Conservation (phyloP, 2,797 vertebrate genomes). For the Sebastes paucispinis region DNA sequence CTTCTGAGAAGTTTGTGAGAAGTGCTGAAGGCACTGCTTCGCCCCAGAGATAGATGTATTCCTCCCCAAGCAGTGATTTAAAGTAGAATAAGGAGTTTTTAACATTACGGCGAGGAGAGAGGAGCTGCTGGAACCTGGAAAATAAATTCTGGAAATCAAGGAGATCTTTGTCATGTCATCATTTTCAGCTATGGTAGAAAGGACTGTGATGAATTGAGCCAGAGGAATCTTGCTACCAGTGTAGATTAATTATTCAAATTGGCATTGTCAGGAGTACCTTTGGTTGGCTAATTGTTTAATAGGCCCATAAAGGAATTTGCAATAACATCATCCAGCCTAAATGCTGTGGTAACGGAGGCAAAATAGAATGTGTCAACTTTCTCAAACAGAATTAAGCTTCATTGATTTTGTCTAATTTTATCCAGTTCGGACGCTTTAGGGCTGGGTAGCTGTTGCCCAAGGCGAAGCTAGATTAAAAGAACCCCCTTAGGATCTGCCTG, state of each 20-base stretch:
- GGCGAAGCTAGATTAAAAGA: slow-evolving; percentile 69
- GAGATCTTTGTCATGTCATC: background rate
- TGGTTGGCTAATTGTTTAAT: slow-evolving; percentile 44
- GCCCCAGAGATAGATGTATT: slow-evolving; percentile 4
- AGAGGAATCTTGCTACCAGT: background rate
- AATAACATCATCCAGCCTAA: slow-evolving; percentile 19
- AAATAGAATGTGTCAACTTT: slow-evolving; percentile 38
- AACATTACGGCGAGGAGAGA: slow-evolving; percentile 5
- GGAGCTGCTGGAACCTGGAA: background rate
- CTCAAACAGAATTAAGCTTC: slow-evolving; percentile 60
- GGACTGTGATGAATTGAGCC: background rate
- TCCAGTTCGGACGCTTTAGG: slow-evolving; percentile 37
- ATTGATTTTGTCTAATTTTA: slow-evolving; percentile 64
- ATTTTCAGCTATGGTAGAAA: background rate
- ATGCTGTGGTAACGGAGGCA: background rate
- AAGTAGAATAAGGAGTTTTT: slow-evolving; percentile 24
- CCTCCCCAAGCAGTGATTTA: slow-evolving; percentile 2
- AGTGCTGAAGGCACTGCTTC: slow-evolving; percentile 7
- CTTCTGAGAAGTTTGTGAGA: slow-evolving; percentile 30
- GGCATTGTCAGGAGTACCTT: slow-evolving; percentile 3
- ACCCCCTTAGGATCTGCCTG: slow-evolving; percentile 59
- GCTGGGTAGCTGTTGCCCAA: slow-evolving; percentile 50
- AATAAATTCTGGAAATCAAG: background rate
- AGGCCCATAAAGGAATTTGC: slow-evolving; percentile 37
- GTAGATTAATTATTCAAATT: slow-evolving; percentile 40